Percentiles rank a stretch among this genome's conserved stretches.
Evolutionary conservation across 2,888 invertebrate species (phyloP).

Genomic region (Doris montereyensis): DNA sequence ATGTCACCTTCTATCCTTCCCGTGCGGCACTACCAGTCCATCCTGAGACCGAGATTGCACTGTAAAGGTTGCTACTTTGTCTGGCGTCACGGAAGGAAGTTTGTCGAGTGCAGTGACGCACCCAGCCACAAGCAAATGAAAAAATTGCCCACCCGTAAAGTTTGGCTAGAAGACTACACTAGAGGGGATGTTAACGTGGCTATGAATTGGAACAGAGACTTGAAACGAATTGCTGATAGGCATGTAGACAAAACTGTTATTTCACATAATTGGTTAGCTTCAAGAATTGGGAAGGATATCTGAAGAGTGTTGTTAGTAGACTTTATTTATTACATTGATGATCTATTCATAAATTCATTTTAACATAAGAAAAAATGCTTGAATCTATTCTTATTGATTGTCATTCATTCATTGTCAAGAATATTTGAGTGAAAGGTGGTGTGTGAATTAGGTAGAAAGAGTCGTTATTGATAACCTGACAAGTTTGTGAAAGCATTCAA

Average conservation of each 20-base stretch:
- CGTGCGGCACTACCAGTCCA: constrained; percentile 6
- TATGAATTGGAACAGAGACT: constrained; percentile 49
- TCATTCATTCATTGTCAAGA: too few species aligned
- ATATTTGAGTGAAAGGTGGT: too few species aligned
- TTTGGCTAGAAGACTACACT: constrained; percentile 60
- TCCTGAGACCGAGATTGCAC: constrained; percentile 6
- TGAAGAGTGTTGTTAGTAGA: too few species aligned
- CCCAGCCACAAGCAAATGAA: constrained; percentile 70
- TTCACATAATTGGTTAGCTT: constrained; percentile 56
- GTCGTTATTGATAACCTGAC: too few species aligned
- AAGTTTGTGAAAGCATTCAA: too few species aligned
- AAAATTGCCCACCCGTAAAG: constrained; percentile 47
- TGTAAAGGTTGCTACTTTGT: constrained; percentile 65
- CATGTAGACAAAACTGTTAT: constrained; percentile 48
- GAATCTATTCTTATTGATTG: too few species aligned
- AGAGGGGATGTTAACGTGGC: constrained; percentile 49
- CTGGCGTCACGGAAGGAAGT: constrained; percentile 60
- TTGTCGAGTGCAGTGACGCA: constrained; percentile 68
- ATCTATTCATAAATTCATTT: too few species aligned
- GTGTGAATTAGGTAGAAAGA: too few species aligned
- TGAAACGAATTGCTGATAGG: constrained; percentile 47
- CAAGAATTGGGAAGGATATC: constrained; percentile 53
- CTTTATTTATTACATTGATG: too few species aligned
- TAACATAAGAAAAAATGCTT: too few species aligned
- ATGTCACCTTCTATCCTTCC: too few species aligned